Conservation (phyloP, 1,140 invertebrate species). For the Drosophila sp. region DNA sequence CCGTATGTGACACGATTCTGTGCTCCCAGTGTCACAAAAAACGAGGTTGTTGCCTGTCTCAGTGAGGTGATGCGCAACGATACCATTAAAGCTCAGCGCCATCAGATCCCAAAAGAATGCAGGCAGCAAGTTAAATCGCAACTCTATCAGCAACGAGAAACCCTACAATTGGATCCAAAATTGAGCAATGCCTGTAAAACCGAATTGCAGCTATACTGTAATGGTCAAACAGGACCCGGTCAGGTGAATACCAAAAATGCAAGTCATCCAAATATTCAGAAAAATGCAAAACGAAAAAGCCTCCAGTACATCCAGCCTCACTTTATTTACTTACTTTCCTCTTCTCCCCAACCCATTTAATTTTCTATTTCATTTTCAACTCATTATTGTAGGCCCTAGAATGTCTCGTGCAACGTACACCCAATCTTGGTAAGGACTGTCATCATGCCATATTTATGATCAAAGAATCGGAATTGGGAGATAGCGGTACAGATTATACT, state of each 20-base stretch:
- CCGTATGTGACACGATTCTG: constrained; percentile 92
- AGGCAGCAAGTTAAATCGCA: constrained; percentile 94
- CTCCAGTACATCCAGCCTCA: background rate
- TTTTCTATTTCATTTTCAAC: background rate
- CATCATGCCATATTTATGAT: constrained; percentile 92
- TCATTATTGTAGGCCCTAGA: constrained; percentile 88
- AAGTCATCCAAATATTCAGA: constrained; percentile 52
- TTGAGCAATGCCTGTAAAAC: constrained; percentile 88
- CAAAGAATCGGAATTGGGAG: constrained; percentile 92
- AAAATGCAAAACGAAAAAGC: constrained; percentile 3
- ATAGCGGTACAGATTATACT: constrained; percentile 93
- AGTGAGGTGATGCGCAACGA: constrained; percentile 94
- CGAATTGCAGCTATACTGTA: constrained; percentile 92
- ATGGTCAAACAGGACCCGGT: constrained; percentile 89
- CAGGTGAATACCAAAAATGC: constrained; percentile 85
- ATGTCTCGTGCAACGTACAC: constrained; percentile 90
- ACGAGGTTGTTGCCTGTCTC: constrained; percentile 94
- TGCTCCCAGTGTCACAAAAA: constrained; percentile 90
- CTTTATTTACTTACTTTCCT: background rate
- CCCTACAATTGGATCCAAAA: constrained; percentile 92
- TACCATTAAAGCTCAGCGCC: constrained; percentile 90
- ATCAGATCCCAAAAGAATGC: constrained; percentile 92
- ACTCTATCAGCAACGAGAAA: constrained; percentile 94
- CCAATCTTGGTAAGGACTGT: constrained; percentile 88
- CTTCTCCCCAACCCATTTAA: constrained; percentile 30